phyloP scores from a whole-genome alignment of 2,797 vertebrate species.

The Potorous gilbertii region DNA sequence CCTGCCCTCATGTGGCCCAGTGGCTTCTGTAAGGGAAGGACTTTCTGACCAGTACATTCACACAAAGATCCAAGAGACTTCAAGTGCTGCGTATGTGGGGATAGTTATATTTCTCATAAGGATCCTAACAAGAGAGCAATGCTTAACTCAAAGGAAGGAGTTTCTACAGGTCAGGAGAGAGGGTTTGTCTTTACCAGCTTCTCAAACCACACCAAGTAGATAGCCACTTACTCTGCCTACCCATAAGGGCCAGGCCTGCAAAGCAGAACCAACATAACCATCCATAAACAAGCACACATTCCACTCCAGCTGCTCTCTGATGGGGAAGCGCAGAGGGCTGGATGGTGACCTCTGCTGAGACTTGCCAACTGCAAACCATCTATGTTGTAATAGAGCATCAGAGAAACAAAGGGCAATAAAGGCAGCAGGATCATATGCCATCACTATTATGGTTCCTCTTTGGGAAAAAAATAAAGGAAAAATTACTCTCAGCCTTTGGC shows the following conservation, averaged over 20 bases:
- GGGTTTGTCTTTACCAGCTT: background rate
- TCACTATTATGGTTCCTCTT: background rate
- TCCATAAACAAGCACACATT: background rate
- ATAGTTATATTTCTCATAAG: background rate
- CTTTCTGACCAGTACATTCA: background rate
- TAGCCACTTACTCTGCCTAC: background rate
- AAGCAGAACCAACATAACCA: background rate
- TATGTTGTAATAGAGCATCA: background rate
- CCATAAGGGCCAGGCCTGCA: background rate
- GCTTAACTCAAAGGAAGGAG: background rate
- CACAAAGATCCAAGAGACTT: background rate
- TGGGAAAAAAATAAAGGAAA: background rate
- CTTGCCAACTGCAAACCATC: background rate
- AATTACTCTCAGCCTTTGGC: background rate
- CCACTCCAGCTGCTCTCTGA: background rate
- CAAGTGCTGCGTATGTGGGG: background rate
- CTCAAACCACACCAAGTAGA: background rate
- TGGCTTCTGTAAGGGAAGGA: background rate
- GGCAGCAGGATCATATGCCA: background rate
- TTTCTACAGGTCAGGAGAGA: background rate
- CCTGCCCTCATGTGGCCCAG: background rate
- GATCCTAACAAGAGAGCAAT: background rate
- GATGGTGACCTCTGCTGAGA: background rate
- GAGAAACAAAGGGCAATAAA: background rate
- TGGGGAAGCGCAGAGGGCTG: background rate